Evolutionary conservation across 2,888 invertebrate genomes (phyloP).

Genomic region (Limnephilus rhombicus): DNA sequence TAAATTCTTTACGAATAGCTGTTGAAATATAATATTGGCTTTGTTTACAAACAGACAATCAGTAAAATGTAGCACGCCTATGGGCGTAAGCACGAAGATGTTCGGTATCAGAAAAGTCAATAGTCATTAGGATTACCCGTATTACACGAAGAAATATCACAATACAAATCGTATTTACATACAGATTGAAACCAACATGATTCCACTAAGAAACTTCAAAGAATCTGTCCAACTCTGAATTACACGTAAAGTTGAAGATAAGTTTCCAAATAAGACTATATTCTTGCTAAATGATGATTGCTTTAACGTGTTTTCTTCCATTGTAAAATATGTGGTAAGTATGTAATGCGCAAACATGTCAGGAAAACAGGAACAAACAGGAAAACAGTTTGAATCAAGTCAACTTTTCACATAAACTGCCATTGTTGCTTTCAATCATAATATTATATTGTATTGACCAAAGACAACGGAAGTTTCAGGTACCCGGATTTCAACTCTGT

Average conservation of each 20-base stretch:
- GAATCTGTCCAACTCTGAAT: neutral
- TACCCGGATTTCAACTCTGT: neutral
- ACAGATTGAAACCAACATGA: neutral
- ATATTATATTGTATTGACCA: neutral
- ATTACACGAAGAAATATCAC: neutral
- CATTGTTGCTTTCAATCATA: neutral
- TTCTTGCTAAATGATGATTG: neutral
- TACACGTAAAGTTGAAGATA: neutral
- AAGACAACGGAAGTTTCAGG: neutral
- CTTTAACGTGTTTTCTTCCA: neutral
- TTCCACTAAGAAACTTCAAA: neutral
- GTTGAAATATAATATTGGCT: conserved; percentile 16
- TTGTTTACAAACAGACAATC: conserved; percentile 5
- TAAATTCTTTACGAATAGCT: conserved; percentile 23
- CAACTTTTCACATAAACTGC: neutral
- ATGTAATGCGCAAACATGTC: neutral
- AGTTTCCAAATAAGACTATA: neutral
- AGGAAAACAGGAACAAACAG: no score
- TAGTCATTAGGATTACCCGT: neutral
- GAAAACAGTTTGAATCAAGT: neutral
- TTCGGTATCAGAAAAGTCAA: neutral
- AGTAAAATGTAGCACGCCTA: neutral
- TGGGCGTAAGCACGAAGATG: conserved; percentile 22
- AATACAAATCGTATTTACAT: neutral
- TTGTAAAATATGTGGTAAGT: neutral